Evolutionary conservation across 2,797 vertebrate genomes (phyloP), one percentile per base, ranked within the genome.

Genomic region (Antennarius maculatus): DNA sequence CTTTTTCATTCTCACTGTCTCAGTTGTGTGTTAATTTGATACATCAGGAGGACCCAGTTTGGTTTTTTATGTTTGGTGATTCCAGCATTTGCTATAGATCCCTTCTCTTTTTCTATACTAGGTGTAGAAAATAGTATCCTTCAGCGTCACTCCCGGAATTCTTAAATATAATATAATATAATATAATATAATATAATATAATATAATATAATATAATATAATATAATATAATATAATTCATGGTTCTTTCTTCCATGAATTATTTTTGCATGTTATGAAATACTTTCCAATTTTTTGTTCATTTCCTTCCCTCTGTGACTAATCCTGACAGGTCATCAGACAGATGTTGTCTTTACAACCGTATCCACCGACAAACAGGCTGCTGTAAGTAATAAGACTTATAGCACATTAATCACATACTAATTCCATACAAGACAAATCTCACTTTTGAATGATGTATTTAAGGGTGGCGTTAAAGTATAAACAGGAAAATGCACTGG

Each of bases 301-400:
- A 41, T 3, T 62, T 80, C 54, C 60, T 81, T 55, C 61, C 43
- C 10, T 48, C 52, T 66, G 29, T 51, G 52, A 16, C 17, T 69
- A 46, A 66, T 3, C 6, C 7, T 48, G 15, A 54, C 73, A 92
- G 88, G 71, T 80, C 79, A 77, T 16, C 66, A 69, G 9, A 37
- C 17, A 45, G 61, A 49, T 10, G 28, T 5, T 6, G 4, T 12
- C 2, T 10, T 13, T 7, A 47, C 81, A 17, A 74, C 79, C 10
- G 0, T 3, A 6, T 28, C 81, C 5, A 42, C 57, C 47, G 59
- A 72, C 65, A 59, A 59, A 12, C 55, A 71, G 0, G 47, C 60
- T 46, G n/a, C 68, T 54, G 91, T 92, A 69, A 90, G 91, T 81
- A 72, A 7, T 47, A 54, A 47, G 23, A 34, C 16, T 23, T 6